phyloP scores from a whole-genome alignment of 2,113 vertebrate genomes.

The Xiphophorus hellerii region DNA sequence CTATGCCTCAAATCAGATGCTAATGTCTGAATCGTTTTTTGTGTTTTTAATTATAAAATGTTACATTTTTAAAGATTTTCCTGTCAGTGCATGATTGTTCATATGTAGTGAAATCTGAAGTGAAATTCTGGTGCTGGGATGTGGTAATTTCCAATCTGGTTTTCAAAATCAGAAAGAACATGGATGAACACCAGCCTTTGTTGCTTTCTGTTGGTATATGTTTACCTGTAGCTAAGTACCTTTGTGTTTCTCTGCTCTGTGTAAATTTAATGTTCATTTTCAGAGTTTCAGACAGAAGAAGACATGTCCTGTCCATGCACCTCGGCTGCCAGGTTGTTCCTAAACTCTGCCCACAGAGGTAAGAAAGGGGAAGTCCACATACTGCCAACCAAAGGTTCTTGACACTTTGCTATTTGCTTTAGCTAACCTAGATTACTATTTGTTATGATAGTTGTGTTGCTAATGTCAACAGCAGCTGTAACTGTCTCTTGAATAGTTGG shows the following conservation, averaged over 20 bases:
- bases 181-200: slow-evolving; percentile 7
- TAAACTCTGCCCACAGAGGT: slow-evolving; percentile 79
- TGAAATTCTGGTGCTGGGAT: no score
- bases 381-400: neutral
- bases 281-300: slow-evolving; percentile 39
- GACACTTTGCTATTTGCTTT: slow-evolving; percentile 40
- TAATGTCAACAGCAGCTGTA: slow-evolving; percentile 35
- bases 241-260: neutral
- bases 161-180: no score
- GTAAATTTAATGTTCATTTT: slow-evolving; percentile 16
- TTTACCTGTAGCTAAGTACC: neutral
- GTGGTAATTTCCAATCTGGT: no score
- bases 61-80: neutral
- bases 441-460: slow-evolving; percentile 35
- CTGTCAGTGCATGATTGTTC: neutral
- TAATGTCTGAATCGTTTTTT: neutral
- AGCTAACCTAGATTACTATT: slow-evolving; percentile 32
- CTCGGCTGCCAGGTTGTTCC: slow-evolving; percentile 75
- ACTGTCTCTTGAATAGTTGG: neutral
- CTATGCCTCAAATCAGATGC: neutral
- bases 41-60: neutral
- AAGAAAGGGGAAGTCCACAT: slow-evolving; percentile 17
- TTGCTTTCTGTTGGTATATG: neutral
- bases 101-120: neutral
- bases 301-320: slow-evolving; percentile 80